Evolutionary conservation across 2,888 invertebrate species (phyloP).

Genomic region (Tolmerus cingulatus): DNA sequence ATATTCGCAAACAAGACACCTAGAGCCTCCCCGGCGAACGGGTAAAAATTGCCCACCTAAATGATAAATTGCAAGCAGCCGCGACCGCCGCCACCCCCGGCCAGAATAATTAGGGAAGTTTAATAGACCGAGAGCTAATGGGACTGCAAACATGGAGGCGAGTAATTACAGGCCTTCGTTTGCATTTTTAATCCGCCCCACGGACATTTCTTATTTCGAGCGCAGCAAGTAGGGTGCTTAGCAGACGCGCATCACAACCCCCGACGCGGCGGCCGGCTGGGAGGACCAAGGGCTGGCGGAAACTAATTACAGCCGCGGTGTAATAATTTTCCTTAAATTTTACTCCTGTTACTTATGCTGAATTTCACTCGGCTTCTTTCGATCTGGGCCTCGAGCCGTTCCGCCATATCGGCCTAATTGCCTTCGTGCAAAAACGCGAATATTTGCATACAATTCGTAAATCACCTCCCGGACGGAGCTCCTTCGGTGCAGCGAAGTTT

Average conservation of each 20-base stretch:
- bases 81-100: not conserved
- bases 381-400: not conserved
- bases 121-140: slow-evolving; percentile 22
- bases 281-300: not conserved
- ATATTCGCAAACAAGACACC: not conserved
- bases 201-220: slow-evolving; percentile 5
- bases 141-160: slow-evolving; percentile 37
- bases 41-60: not conserved
- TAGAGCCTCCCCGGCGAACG: not conserved
- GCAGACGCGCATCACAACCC: not conserved
- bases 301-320: not conserved
- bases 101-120: not conserved
- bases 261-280: not conserved
- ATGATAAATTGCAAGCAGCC: not conserved
- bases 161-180: slow-evolving; percentile 26
- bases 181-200: slow-evolving; percentile 33
- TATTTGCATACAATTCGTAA: slow-evolving; percentile 35
- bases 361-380: not conserved
- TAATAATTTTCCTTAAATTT: not conserved
- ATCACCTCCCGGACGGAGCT: not conserved
- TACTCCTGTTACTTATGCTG: not conserved
- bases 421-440: slow-evolving; percentile 5
- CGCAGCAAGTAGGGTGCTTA: not conserved
- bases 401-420: not conserved
- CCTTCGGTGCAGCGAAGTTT: not conserved